Evolutionary conservation across 2,888 invertebrate species (phyloP).

Genomic region (Hipparchia semele): DNA sequence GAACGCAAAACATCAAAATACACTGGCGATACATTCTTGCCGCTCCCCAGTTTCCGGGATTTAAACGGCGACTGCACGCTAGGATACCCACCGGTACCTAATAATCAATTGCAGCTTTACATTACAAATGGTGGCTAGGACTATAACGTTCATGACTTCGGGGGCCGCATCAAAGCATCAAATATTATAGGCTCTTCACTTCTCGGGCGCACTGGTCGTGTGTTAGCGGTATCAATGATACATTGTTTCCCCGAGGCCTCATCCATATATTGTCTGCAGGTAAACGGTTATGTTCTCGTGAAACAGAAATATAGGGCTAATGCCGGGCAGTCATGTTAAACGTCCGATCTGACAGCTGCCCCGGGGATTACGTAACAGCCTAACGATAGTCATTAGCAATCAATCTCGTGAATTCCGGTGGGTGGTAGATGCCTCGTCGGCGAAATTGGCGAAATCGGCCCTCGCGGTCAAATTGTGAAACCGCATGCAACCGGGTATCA

Average conservation of each 20-base stretch:
- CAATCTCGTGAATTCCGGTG: constrained; percentile 68
- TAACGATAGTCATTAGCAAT: constrained; percentile 79
- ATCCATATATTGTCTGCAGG: constrained; percentile 67
- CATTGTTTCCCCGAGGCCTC: constrained; percentile 59
- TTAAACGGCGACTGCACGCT: constrained; percentile 17
- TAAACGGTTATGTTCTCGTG: constrained; percentile 51
- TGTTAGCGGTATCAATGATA: constrained; percentile 64
- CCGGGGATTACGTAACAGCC: constrained; percentile 64
- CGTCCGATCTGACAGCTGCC: constrained; percentile 49
- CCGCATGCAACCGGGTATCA: constrained; percentile 36
- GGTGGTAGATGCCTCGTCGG: constrained; percentile 54
- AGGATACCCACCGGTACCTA: constrained; percentile 12
- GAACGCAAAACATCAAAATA: background rate
- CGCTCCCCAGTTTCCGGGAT: constrained; percentile 15
- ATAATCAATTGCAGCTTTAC: constrained; percentile 29
- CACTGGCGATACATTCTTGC: constrained; percentile 13
- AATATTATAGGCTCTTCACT: constrained; percentile 57
- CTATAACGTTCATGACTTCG: constrained; percentile 49
- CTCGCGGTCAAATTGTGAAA: constrained; percentile 59
- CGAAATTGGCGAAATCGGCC: constrained; percentile 59
- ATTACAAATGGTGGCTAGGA: constrained; percentile 21
- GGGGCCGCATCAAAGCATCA: constrained; percentile 57
- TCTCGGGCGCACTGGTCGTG: constrained; percentile 47
- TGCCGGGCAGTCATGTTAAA: constrained; percentile 42
- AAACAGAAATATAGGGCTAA: constrained; percentile 44